A percentile compares a stretch with the other conserved stretches of the same genome.
Evolutionary conservation across 2,113 vertebrate species (phyloP).

Genomic region (Zosterops borbonicus): DNA sequence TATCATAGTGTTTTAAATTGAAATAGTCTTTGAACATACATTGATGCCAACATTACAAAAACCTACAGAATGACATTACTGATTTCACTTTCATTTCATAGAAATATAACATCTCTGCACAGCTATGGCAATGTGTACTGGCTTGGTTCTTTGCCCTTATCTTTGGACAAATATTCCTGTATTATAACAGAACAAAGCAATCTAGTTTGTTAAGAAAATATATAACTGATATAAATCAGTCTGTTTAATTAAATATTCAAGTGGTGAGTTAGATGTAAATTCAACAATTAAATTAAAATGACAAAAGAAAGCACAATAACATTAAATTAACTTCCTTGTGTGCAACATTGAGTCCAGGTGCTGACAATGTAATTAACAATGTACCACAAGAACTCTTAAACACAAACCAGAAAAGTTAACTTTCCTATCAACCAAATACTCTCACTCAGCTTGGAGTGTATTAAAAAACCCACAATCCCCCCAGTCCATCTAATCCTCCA

Average conservation of each 20-base stretch:
- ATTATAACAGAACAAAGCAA: background rate
- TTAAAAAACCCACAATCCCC: fast-evolving
- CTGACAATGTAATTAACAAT: background rate
- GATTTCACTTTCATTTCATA: background rate
- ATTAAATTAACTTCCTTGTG: background rate
- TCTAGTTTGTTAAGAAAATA: background rate
- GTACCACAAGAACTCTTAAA: background rate
- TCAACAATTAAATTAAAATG: background rate
- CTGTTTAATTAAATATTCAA: background rate
- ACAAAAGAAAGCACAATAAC: background rate
- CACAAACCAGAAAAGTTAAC: background rate
- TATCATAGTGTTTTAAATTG: background rate
- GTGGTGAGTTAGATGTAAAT: background rate
- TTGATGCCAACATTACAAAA: background rate
- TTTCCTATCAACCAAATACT: background rate
- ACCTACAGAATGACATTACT: background rate
- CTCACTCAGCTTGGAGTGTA: background rate
- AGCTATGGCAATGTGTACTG: background rate
- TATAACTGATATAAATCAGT: background rate
- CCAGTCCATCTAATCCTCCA: background rate
- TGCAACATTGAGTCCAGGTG: background rate
- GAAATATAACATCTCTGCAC: background rate
- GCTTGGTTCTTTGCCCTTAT: background rate
- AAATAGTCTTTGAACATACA: background rate
- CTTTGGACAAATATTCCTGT: background rate